These are phyloP conservation scores for Oscheius sp. DNA, from an alignment of 2,888 invertebrate genomes.

Conservation along the genomic window DNA sequence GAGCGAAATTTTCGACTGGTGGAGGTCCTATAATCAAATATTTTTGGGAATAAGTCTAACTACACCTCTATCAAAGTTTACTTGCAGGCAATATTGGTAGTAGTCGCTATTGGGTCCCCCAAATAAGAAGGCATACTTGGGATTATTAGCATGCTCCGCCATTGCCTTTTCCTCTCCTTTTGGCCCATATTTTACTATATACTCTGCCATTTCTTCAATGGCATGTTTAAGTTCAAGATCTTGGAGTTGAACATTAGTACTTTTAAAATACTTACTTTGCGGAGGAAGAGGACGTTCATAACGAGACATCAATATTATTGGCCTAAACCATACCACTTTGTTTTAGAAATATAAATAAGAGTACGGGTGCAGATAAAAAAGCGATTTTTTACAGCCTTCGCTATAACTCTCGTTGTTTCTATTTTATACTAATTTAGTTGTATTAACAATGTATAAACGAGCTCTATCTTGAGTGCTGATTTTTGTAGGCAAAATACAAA, in stretches of 20 bases:
- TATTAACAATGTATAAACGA: no score
- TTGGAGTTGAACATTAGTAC: no score
- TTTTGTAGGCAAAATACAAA: constrained; percentile 38
- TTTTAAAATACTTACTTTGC: no score
- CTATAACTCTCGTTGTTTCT: no score
- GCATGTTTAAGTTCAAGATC: constrained; percentile 94
- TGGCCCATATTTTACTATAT: constrained; percentile 98
- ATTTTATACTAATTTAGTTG: no score
- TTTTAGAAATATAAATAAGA: no score
- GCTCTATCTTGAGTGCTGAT: no score
- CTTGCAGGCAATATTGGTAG: constrained; percentile 78
- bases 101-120: constrained; percentile 89
- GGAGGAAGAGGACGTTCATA: no score
- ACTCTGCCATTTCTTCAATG: constrained; percentile 97
- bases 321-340: no score
- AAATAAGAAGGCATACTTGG: constrained; percentile 94
- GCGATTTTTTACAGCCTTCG: no score
- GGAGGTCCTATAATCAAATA: constrained; percentile 6
- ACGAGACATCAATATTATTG: no score
- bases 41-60: background rate
- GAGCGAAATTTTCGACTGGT: constrained; percentile 8
- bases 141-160: constrained; percentile 86
- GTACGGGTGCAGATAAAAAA: no score
- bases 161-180: constrained; percentile 86
- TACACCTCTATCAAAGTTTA: constrained; percentile 13